Evolutionary conservation across 2,113 vertebrate genomes (phyloP), one percentile per base, ranked within the genome.

Genomic region (Heptranchias perlo): DNA sequence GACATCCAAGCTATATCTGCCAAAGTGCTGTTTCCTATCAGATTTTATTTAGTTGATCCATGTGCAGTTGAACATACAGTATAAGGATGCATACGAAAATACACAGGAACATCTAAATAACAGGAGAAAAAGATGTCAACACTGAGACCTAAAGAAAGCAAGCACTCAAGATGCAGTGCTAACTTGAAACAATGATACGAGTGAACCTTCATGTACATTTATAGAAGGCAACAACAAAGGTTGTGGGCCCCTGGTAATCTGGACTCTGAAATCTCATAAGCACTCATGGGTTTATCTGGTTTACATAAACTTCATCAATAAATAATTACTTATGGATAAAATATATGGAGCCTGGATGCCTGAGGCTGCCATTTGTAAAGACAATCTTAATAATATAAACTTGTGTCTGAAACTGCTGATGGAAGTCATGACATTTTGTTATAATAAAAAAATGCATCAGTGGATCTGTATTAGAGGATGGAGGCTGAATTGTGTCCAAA

Each of bases 301-400:
- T 95, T 69, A 69, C 94, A 95, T 95, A 95, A 95, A 35, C 47
- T 95, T 67, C 94, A 69, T 73, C 94, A 95, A 95, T 73, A 95
- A 69, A 95, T 95, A 69, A 95, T 95, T 95, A 69, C 73, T 95
- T 28, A 7, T 67, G 28, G 8, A 69, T 18, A 69, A 93, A 61
- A 95, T 73, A 52, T 62, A 64, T 69, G 94, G 65, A 94, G 23
- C 94, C 39, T 31, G 64, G 14, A 95, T 73, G 94, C 94, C 65
- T 52, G 94, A 93, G 64, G 64, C 94, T 95, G 28, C 94, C 64
- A 95, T 69, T 95, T 95, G 94, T 93, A 95, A 69, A 69, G 64
- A 95, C 65, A 95, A 95, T 95, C 25, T 73, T 52, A 95, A 52
- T 67, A 95, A 73, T 95, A 52, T 95, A 52, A 95, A 95, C 94